phyloP scores from a whole-genome alignment of 2,888 invertebrate species.

The Atethmia centrago region DNA sequence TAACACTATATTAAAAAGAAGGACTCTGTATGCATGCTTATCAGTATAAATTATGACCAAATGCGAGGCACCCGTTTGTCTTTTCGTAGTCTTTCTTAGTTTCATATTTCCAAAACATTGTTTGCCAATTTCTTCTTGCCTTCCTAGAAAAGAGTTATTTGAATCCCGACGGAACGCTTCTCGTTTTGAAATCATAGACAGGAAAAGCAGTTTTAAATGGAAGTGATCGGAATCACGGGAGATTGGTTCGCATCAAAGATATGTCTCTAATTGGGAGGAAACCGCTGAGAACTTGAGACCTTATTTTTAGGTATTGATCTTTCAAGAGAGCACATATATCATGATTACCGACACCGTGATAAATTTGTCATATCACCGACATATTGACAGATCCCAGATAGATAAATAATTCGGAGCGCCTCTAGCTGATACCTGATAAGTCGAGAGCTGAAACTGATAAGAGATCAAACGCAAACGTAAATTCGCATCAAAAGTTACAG shows the following conservation, averaged over 20 bases:
- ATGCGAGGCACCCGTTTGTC: conserved; percentile 30
- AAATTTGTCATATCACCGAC: conserved; percentile 81
- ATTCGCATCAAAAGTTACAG: conserved; percentile 57
- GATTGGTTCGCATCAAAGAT: conserved; percentile 64
- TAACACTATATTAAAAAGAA: conserved; percentile 60
- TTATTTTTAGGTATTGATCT: conserved; percentile 51
- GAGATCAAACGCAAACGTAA: conserved; percentile 59
- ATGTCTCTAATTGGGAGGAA: conserved; percentile 64
- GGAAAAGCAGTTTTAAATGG: conserved; percentile 72
- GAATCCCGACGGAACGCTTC: conserved; percentile 68
- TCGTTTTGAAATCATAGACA: conserved; percentile 73
- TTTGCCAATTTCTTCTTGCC: conserved; percentile 65
- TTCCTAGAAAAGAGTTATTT: conserved; percentile 68
- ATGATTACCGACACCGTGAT: conserved; percentile 75
- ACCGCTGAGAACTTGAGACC: conserved; percentile 40
- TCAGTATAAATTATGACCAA: conserved; percentile 48
- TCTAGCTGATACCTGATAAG: conserved; percentile 76
- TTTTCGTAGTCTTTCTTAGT: conserved; percentile 11
- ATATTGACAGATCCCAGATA: conserved; percentile 84
- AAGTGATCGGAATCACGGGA: conserved; percentile 44
- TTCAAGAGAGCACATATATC: conserved; percentile 62
- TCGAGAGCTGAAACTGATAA: conserved; percentile 72
- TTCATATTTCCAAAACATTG: conserved; percentile 31
- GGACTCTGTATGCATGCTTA: conserved; percentile 47
- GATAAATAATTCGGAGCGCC: conserved; percentile 75